A percentile compares a stretch with the other conserved stretches of the same genome.
Evolutionary conservation across 64 coral and sea anemone species (phyloP).

Genomic region (Astreopora myriophthalma): DNA sequence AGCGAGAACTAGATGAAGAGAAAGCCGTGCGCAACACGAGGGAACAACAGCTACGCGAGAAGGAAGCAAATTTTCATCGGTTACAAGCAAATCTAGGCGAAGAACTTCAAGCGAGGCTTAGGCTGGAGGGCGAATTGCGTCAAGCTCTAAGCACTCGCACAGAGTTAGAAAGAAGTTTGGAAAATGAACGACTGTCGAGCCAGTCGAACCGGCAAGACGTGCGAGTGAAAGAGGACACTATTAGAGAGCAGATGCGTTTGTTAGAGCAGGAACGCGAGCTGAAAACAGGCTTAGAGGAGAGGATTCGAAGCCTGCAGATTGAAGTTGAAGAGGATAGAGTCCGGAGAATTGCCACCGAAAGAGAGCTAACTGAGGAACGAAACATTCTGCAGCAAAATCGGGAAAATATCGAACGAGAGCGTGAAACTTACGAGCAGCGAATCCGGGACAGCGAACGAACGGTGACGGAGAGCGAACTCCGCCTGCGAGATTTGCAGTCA

Average conservation of each 20-base stretch:
- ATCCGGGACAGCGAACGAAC: conserved; percentile 59
- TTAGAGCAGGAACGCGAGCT: conserved; percentile 67
- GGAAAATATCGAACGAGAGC: conserved; percentile 38
- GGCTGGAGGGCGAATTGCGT: conserved; percentile 63
- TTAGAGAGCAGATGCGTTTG: conserved; percentile 57
- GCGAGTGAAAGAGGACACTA: conserved; percentile 52
- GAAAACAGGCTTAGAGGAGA: conserved; percentile 63
- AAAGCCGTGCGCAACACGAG: conserved; percentile 47
- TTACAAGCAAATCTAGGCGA: conserved; percentile 46
- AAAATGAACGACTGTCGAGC: conserved; percentile 79
- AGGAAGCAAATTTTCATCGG: conserved; percentile 54
- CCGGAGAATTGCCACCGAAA: conserved; percentile 6
- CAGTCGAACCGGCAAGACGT: conserved; percentile 56
- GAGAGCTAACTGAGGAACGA: conserved; percentile 55
- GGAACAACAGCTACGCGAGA: conserved; percentile 76
- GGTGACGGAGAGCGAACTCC: conserved; percentile 42
- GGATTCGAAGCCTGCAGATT: conserved; percentile 45
- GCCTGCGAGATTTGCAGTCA: conserved; percentile 62
- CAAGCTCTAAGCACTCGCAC: conserved; percentile 52
- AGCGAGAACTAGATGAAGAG: conserved; percentile 74
- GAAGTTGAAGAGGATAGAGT: conserved; percentile 49
- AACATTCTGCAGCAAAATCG: conserved; percentile 34
- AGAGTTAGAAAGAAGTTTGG: conserved; percentile 72
- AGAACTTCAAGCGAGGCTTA: conserved; percentile 35
- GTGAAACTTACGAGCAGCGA: conserved; percentile 61